Evolutionary conservation across 2,113 vertebrate genomes (phyloP).

Genomic region (Ceratotherium simum): DNA sequence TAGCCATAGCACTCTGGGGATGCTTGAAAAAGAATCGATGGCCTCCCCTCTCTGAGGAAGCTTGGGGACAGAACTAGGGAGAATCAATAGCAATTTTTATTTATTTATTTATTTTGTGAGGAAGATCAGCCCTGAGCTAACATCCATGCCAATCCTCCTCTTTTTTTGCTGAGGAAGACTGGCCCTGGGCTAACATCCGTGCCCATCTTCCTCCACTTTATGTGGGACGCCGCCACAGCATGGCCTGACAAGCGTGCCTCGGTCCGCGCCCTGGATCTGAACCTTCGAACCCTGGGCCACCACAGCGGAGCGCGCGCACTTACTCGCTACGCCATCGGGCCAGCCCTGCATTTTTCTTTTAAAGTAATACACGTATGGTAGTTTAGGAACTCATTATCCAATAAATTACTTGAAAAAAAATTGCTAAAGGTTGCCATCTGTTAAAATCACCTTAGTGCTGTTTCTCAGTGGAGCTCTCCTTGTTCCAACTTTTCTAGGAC

Average conservation of each 20-base stretch:
- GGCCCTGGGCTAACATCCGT: too few species aligned
- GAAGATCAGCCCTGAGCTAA: too few species aligned
- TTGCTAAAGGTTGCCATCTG: conserved; percentile 33
- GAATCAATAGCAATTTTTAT: background rate
- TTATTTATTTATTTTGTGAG: too few species aligned
- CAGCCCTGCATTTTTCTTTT: background rate
- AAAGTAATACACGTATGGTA: background rate
- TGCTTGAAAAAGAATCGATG: background rate
- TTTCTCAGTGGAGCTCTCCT: background rate
- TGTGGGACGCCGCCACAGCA: too few species aligned
- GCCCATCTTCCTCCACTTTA: too few species aligned
- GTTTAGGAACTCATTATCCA: background rate
- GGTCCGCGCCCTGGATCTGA: too few species aligned
- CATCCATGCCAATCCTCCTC: too few species aligned
- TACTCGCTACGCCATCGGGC: too few species aligned
- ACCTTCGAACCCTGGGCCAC: too few species aligned
- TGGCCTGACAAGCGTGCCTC: too few species aligned
- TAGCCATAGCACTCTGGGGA: background rate
- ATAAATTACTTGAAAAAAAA: background rate
- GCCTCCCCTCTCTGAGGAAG: background rate
- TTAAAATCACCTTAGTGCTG: background rate
- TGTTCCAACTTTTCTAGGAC: background rate
- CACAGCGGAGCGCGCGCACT: too few species aligned
- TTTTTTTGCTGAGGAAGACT: too few species aligned
- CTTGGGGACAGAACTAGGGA: background rate